Conservation (phyloP, 2,888 invertebrate genomes). For the Celastrina argiolus region DNA sequence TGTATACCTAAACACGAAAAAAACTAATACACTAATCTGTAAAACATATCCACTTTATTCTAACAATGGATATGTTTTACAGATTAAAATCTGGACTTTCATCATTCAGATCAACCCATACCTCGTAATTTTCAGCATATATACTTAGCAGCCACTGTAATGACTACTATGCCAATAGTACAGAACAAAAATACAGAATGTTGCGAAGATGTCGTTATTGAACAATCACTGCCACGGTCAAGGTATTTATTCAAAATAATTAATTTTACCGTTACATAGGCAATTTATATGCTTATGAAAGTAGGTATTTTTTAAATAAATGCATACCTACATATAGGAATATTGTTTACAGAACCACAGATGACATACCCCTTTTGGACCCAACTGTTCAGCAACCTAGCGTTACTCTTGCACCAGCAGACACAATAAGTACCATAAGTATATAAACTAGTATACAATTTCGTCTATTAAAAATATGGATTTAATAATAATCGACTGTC, state of each 20-base stretch:
- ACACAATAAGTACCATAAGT: conserved; percentile 73
- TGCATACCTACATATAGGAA: neutral
- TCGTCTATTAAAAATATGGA: neutral
- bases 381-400: conserved; percentile 62
- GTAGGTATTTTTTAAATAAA: too few species aligned
- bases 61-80: too few species aligned
- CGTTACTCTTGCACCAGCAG: conserved; percentile 62
- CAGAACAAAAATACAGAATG: conserved; percentile 49
- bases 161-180: conserved; percentile 64
- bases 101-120: neutral
- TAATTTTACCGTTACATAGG: too few species aligned
- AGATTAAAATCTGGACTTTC: too few species aligned
- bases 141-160: conserved; percentile 62
- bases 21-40: neutral
- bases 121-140: conserved; percentile 50
- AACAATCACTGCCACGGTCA: conserved; percentile 52
- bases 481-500: conserved; percentile 1
- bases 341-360: conserved; percentile 55
- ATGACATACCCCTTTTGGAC: conserved; percentile 69
- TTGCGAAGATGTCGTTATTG: conserved; percentile 59
- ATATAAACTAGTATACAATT: conserved; percentile 47
- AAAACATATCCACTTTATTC: too few species aligned
- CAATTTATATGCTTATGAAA: too few species aligned
- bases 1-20: too few species aligned
- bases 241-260: conserved; percentile 42